Base-by-base conservation (phyloP, 2,888 invertebrate genomes). In the Ormyrus nitidulus region DNA sequence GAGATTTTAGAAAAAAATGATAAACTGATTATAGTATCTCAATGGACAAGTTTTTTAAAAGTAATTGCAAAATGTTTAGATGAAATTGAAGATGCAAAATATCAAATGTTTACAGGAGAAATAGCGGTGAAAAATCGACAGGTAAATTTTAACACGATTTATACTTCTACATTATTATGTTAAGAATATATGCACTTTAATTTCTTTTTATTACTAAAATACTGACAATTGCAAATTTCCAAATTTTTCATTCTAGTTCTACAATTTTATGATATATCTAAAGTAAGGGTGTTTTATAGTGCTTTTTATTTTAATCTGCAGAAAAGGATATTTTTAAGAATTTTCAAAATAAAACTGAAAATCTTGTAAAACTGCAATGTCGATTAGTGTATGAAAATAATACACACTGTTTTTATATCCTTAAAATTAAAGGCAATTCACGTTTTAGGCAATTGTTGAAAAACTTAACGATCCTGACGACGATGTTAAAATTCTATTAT, bases 1-100 rank as follows among this genome's bases (percentile, higher is more conserved):
- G 90, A 93, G 9, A 92, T 88, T 59, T 49, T 90, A 34, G 79
- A 84, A 0, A 86, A 85, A 86, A 91, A 91, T 0, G 95, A 97
- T 83, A 97, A 97, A 89, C 93, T 94, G 0, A 94, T 97, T 6
- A 93, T 99, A 6, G 97, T 99, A 0, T 98, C 98, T 0, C 99
- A 99, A 88, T 99, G 98, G 98, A 95, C 96, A 0, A 93, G 94
- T 0, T 94, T 97, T 86, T 91, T 99, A 7, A 91, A 94, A 0
- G 92, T 99, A 59, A 91, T 99, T 8, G 93, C 93, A 54, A 86
- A 88, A 0, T 94, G 95, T 88, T 91, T 99, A 68, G 89, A 90
- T 13, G 89, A 92, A 0, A 91, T 96, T 6, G 86, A 90, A 46
- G 93, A 93, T 85, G 93, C 93, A 0, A 93, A 94, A 1, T 88